phyloP scores from a whole-genome alignment of 92 coral and sea anemone species.

The Bergia sp. region DNA sequence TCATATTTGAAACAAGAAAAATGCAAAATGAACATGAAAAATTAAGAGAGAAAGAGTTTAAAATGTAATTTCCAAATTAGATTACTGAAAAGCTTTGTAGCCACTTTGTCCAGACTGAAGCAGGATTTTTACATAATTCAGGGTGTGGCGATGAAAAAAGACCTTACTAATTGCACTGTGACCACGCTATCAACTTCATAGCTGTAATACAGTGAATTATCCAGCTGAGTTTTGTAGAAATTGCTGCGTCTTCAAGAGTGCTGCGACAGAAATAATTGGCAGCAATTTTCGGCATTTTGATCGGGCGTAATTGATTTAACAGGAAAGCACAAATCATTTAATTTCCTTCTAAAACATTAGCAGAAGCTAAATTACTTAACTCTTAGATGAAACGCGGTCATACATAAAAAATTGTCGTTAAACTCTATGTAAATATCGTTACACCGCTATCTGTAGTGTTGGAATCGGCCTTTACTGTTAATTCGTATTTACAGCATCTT shows the following conservation, averaged over 20 bases:
- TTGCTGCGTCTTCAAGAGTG: background rate
- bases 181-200: background rate
- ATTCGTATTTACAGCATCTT: background rate
- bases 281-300: background rate
- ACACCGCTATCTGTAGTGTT: background rate
- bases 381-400: background rate
- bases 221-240: background rate
- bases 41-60: background rate
- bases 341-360: conserved; percentile 2
- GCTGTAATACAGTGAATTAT: no score
- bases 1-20: no score
- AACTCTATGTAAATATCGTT: background rate
- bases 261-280: background rate
- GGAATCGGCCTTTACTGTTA: background rate
- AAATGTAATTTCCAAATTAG: background rate
- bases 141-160: background rate
- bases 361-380: background rate
- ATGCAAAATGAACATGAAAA: no score
- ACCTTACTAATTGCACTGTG: background rate
- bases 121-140: background rate
- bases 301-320: background rate
- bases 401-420: background rate
- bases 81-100: no score
- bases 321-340: background rate
- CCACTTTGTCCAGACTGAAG: background rate